These are phyloP conservation scores for Lapara coniferarum DNA, from an alignment of 2,888 invertebrate species.

Conservation along the genomic window DNA sequence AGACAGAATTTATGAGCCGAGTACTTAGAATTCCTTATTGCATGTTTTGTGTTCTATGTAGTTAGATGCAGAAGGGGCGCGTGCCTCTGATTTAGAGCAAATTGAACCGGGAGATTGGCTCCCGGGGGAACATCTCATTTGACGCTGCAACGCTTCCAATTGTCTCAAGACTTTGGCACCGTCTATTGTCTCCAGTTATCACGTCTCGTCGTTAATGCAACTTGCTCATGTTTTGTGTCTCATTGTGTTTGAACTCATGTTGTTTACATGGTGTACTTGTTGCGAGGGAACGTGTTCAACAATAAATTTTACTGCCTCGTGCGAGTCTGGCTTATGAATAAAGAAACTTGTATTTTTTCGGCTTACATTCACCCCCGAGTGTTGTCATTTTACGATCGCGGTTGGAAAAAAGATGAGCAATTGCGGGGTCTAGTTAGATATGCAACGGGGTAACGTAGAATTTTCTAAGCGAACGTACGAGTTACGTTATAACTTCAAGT, in stretches of 20 bases:
- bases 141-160: constrained; percentile 76
- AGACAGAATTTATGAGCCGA: constrained; percentile 4
- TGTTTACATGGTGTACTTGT: constrained; percentile 33
- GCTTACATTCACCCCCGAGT: neutral
- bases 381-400: constrained; percentile 6
- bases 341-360: neutral
- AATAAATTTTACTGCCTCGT: constrained; percentile 2
- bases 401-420: neutral
- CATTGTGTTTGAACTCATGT: constrained; percentile 45
- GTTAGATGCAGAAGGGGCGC: constrained; percentile 37
- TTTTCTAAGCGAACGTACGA: neutral
- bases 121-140: constrained; percentile 74
- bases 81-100: constrained; percentile 76
- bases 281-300: constrained; percentile 25
- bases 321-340: constrained; percentile 9
- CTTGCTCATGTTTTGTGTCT: constrained; percentile 42
- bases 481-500: constrained; percentile 33
- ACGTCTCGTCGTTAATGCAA: constrained; percentile 52
- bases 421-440: neutral
- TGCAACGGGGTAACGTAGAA: neutral
- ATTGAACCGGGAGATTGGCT: constrained; percentile 78
- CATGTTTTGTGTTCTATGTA: constrained; percentile 32
- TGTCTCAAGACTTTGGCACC: constrained; percentile 62
- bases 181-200: constrained; percentile 63
- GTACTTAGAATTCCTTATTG: constrained; percentile 24